Conservation (phyloP, 2,113 vertebrate genomes). For the Poecilia latipinna region DNA sequence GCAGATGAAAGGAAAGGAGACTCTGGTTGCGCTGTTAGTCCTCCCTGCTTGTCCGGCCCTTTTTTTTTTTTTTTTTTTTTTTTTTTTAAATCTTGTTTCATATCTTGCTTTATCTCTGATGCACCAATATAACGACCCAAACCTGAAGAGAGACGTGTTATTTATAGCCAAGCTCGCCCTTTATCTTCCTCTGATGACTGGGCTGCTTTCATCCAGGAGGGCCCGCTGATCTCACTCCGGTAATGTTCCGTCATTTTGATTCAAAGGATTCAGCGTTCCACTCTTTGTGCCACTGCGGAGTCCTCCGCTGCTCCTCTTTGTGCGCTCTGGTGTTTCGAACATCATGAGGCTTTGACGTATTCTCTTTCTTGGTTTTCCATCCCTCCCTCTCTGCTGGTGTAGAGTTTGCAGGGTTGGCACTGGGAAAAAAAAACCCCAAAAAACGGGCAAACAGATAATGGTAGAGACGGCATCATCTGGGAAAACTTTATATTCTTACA, state of each 20-base stretch:
- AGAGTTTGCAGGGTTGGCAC: slow-evolving; percentile 8
- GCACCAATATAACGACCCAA: background rate
- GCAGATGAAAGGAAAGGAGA: background rate
- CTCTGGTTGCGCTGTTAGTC: slow-evolving; percentile 6
- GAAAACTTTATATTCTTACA: background rate
- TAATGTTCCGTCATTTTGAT: slow-evolving; percentile 15
- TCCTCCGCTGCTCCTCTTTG: background rate
- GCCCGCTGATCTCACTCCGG: slow-evolving; percentile 6
- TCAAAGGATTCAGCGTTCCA: slow-evolving; percentile 9
- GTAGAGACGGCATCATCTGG: slow-evolving; percentile 9
- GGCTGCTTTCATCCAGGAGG: slow-evolving; percentile 23
- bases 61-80: too few species aligned
- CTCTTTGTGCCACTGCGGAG: background rate
- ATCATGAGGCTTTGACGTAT: slow-evolving; percentile 8
- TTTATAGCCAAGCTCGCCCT: slow-evolving; percentile 29
- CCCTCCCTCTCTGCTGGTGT: slow-evolving; percentile 5
- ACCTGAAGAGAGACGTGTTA: slow-evolving; percentile 23
- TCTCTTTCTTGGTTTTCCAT: slow-evolving; percentile 18
- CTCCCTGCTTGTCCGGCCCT: slow-evolving; percentile 10
- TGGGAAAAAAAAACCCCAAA: slow-evolving; percentile 3
- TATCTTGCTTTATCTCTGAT: slow-evolving; percentile 30
- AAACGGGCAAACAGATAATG: slow-evolving; percentile 68
- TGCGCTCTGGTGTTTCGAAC: slow-evolving; percentile 1
- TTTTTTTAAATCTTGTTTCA: slow-evolving; percentile 11
- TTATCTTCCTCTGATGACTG: slow-evolving; percentile 27